These are phyloP conservation scores for Liodrosophila aerea DNA, from an alignment of 2,888 invertebrate genomes.

Conservation along the genomic window DNA sequence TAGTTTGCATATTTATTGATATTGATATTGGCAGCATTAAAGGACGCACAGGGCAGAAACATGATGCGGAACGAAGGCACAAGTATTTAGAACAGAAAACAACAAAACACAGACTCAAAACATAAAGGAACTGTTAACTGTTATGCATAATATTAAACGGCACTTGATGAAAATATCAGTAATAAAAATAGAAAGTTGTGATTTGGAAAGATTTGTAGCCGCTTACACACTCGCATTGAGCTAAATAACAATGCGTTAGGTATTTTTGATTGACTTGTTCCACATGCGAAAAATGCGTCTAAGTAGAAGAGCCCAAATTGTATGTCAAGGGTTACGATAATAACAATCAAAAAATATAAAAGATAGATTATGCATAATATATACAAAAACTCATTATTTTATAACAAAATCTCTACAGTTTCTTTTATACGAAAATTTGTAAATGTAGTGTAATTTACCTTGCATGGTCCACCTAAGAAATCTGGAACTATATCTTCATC, in stretches of 20 bases:
- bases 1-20: too few species aligned
- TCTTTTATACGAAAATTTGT: background rate
- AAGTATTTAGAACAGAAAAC: slow-evolving; percentile 16
- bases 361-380: slow-evolving; percentile 20
- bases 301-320: slow-evolving; percentile 41
- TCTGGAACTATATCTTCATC: slow-evolving; percentile 93
- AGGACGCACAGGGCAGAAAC: too few species aligned
- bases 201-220: slow-evolving; percentile 50
- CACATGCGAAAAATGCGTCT: slow-evolving; percentile 79
- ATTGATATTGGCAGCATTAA: too few species aligned
- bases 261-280: slow-evolving; percentile 81
- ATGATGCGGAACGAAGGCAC: too few species aligned
- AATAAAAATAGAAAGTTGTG: slow-evolving; percentile 6
- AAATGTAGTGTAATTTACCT: slow-evolving; percentile 84
- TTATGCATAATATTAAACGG: slow-evolving; percentile 23
- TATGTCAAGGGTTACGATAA: slow-evolving; percentile 32
- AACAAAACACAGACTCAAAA: slow-evolving; percentile 19
- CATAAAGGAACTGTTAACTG: slow-evolving; percentile 3
- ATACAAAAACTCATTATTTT: slow-evolving; percentile 5
- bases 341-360: slow-evolving; percentile 53
- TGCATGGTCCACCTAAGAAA: slow-evolving; percentile 94
- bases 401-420: background rate
- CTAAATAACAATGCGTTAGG: slow-evolving; percentile 82
- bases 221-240: slow-evolving; percentile 83
- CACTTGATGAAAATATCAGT: slow-evolving; percentile 19